Evolutionary conservation across 2,113 vertebrate species (phyloP).

Genomic region (Crotalus horridus): DNA sequence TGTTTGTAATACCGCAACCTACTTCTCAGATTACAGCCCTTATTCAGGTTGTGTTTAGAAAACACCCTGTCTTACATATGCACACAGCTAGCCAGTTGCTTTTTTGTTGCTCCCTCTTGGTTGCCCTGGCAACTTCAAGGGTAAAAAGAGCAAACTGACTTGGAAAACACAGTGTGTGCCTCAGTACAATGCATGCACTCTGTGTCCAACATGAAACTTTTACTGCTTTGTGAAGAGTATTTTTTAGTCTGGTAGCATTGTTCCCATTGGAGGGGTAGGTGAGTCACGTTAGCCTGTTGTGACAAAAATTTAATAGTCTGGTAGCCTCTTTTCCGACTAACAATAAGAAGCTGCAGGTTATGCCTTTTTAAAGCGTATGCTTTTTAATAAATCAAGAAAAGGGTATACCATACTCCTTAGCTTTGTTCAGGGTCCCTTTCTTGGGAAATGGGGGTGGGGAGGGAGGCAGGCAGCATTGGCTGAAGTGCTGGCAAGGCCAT

Average conservation of each 20-base stretch:
- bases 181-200: constrained; percentile 39
- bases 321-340: not conserved
- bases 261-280: not conserved
- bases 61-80: not conserved
- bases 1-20: not conserved
- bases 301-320: not conserved
- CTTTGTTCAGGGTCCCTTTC: not conserved
- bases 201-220: constrained; percentile 26
- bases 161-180: constrained; percentile 43
- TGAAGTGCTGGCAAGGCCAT: not conserved
- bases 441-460: not conserved
- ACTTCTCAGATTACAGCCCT: not conserved
- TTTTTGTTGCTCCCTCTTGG: not conserved
- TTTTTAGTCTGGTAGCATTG: constrained; percentile 24
- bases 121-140: constrained; percentile 27
- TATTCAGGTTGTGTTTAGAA: not conserved
- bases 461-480: not conserved
- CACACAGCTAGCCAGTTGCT: not conserved
- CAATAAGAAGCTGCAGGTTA: not conserved
- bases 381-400: not conserved
- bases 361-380: not conserved
- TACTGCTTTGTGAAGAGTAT: constrained; percentile 39
- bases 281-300: not conserved
- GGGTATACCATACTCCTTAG: not conserved
- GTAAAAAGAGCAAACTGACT: constrained; percentile 56